Conservation (phyloP, 2,113 vertebrate species). For the Xiphias gladius region DNA sequence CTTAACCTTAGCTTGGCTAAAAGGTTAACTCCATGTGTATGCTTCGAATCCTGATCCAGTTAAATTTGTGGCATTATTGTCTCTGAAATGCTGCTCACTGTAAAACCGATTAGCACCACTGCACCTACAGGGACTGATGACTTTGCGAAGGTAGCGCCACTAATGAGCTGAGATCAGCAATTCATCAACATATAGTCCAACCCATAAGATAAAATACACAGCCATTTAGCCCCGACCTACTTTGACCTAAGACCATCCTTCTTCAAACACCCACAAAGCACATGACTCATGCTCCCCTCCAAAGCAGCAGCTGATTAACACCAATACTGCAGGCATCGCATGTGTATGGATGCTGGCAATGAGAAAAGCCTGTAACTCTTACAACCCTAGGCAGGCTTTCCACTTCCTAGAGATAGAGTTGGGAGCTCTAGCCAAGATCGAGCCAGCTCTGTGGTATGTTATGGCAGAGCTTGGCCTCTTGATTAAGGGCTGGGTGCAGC, state of each 20-base stretch:
- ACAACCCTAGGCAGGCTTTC: conserved; percentile 41
- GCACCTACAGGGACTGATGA: conserved; percentile 57
- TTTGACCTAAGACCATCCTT: conserved; percentile 63
- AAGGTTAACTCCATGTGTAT: conserved; percentile 19
- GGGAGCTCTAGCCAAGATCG: conserved; percentile 42
- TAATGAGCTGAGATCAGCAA: conserved; percentile 78
- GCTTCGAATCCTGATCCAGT: conserved; percentile 29
- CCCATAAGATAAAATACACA: conserved; percentile 64
- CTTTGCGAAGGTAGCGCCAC: conserved; percentile 59
- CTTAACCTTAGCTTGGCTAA: conserved; percentile 35
- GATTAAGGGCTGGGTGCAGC: conserved; percentile 55
- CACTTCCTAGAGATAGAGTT: conserved; percentile 50
- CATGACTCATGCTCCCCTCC: conserved; percentile 49
- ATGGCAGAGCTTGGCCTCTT: conserved; percentile 52
- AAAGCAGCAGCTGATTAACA: conserved; percentile 63
- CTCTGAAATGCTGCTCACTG: conserved; percentile 11
- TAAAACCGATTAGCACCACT: conserved; percentile 36
- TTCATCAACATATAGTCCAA: conserved; percentile 54
- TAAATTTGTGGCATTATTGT: too few species aligned
- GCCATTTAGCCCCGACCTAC: conserved; percentile 67
- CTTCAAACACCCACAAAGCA: conserved; percentile 60
- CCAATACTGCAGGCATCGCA: conserved; percentile 16
- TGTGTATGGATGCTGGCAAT: conserved; percentile 45
- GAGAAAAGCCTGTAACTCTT: conserved; percentile 33
- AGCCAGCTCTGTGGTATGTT: conserved; percentile 57